Evolutionary conservation across 2,888 invertebrate species (phyloP).

Genomic region (Sinelater perroti): DNA sequence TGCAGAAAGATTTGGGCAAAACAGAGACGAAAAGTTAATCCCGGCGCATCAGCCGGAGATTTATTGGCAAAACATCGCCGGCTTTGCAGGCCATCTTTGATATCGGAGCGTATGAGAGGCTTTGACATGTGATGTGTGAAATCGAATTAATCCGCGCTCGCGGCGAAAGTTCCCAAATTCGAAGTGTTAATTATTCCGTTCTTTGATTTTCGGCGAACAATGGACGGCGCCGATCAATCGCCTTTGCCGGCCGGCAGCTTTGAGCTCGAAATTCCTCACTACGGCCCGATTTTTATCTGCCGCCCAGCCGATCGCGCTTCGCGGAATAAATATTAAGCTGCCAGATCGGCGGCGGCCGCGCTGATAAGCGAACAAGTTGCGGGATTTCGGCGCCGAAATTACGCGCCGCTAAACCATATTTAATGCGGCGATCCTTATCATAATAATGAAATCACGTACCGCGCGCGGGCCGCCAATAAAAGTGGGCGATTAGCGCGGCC

Average conservation of each 20-base stretch:
- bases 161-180: conserved; percentile 1
- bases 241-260: no score
- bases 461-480: conserved; percentile 25
- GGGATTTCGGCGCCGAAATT: conserved; percentile 4
- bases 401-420: neutral
- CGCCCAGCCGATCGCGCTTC: no score
- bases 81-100: conserved; percentile 11
- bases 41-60: no score
- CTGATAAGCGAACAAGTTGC: neutral
- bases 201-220: conserved; percentile 11
- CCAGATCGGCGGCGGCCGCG: no score
- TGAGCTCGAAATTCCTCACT: no score
- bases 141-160: conserved; percentile 14
- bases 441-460: conserved; percentile 29
- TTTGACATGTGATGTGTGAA: conserved; percentile 23
- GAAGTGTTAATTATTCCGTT: conserved; percentile 14
- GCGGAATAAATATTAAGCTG: no score
- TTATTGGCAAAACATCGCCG: conserved; percentile 10
- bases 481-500: conserved; percentile 29
- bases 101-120: neutral
- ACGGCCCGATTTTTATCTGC: no score
- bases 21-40: no score
- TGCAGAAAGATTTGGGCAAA: no score
- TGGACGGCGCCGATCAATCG: neutral
- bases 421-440: conserved; percentile 19